Conservation (phyloP, 2,888 invertebrate genomes). For the Metacarcinus magister region DNA sequence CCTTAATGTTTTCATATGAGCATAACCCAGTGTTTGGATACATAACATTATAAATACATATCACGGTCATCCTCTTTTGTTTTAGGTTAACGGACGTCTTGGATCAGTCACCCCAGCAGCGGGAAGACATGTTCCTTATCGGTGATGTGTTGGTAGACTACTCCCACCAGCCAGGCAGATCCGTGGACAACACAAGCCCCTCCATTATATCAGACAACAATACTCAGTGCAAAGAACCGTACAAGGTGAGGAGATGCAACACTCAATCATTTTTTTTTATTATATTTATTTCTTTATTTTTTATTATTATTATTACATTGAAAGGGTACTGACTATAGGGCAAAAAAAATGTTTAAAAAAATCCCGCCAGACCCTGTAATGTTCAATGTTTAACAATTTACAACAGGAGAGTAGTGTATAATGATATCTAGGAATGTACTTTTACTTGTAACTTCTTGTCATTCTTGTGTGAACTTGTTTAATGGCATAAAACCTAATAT, state of each 20-base stretch:
- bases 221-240: conserved; percentile 70
- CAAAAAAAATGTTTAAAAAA: too few species aligned
- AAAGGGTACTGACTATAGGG: too few species aligned
- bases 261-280: not conserved
- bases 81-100: conserved; percentile 73
- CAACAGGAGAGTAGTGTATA: too few species aligned
- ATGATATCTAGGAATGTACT: too few species aligned
- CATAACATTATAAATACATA: not conserved
- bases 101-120: conserved; percentile 64
- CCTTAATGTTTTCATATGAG: not conserved
- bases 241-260: conserved; percentile 67
- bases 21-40: not conserved
- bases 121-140: conserved; percentile 77
- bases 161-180: conserved; percentile 64
- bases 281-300: too few species aligned
- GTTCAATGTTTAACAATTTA: too few species aligned
- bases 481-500: too few species aligned
- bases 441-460: too few species aligned
- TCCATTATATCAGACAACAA: conserved; percentile 54
- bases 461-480: too few species aligned
- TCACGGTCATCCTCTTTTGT: not conserved
- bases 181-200: conserved; percentile 1
- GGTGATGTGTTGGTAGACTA: conserved; percentile 79
- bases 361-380: too few species aligned
- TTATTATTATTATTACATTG: too few species aligned